Base-by-base conservation (phyloP, 1,140 invertebrate species). In the Rhizoglyphus robini region DNA sequence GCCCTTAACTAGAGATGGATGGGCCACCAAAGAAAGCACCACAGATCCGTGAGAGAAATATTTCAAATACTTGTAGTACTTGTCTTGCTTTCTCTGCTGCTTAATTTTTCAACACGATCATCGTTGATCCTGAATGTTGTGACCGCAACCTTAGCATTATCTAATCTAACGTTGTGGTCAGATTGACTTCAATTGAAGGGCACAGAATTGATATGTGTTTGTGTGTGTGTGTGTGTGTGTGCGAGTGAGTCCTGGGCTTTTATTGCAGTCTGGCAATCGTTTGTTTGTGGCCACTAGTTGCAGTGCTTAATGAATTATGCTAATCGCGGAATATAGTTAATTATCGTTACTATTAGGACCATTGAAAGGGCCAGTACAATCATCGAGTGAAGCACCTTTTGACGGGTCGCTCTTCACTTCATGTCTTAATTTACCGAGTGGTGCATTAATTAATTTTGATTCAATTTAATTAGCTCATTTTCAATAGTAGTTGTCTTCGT, bases 381-480 rank as follows among this genome's bases (percentile, higher is more conserved):
- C n/a, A n/a, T n/a, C n/a, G n/a, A n/a, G n/a, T n/a, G n/a, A n/a
- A n/a, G n/a, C n/a, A n/a, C n/a, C n/a, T n/a, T n/a, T n/a, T n/a
- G n/a, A n/a, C n/a, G n/a, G 36, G 36, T 41, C 36, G 36, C 18
- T 41, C n/a, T n/a, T n/a, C n/a, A n/a, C n/a, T n/a, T n/a, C n/a
- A n/a, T n/a, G n/a, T n/a, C n/a, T n/a, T n/a, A n/a, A n/a, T n/a
- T n/a, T n/a, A n/a, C n/a, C n/a, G n/a, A n/a, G 15, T 46, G 41
- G 41, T 46, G 41, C 41, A 46, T 46, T 46, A 46, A 46, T 54
- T 54, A 5, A 54, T 27, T 54, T 54, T 54, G 51, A 54, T 54
- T 54, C 51, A 54, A 8, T 54, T 54, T 54, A 54, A 54, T 54
- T 54, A 54, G 20, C 51, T 54, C 51, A 32, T 54, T 20, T 54